phyloP scores from a whole-genome alignment of 2,113 vertebrate species.

The Etheostoma spectabile region DNA sequence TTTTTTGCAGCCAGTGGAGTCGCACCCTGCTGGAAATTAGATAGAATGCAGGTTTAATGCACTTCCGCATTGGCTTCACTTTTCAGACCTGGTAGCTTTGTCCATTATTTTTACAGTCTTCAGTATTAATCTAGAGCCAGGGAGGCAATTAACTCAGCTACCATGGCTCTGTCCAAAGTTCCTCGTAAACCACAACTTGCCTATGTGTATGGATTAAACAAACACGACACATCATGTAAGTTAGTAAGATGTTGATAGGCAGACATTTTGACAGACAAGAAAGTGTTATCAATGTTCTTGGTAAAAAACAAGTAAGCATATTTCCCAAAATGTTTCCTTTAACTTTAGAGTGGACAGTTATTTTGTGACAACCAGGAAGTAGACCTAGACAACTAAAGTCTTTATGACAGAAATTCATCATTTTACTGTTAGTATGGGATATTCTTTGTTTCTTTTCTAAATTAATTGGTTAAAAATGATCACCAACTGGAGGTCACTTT shows the following conservation, averaged over 20 bases:
- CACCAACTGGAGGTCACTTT: background rate
- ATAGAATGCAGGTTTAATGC: no score
- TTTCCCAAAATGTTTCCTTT: no score
- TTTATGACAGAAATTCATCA: background rate
- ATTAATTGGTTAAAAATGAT: slow-evolving; percentile 2
- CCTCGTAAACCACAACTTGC: background rate
- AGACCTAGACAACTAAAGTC: no score
- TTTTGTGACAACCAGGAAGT: no score
- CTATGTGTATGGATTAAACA: background rate
- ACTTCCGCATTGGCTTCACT: no score
- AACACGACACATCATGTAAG: background rate
- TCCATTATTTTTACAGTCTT: no score
- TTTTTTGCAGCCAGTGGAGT: no score
- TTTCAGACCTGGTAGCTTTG: no score
- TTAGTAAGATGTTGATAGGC: background rate
- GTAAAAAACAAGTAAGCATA: no score
- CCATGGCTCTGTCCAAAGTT: background rate
- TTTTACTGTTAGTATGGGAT: background rate
- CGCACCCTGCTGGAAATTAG: no score
- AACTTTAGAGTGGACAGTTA: no score
- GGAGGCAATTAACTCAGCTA: background rate
- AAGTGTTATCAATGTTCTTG: no score
- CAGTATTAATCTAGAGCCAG: background rate
- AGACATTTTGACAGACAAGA: background rate
- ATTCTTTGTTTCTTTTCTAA: background rate